Percentiles rank a stretch among this genome's conserved stretches.
These are phyloP conservation scores for Leucoraja erinaceus DNA, from an alignment of 2,113 vertebrate species.

Conservation along the genomic window DNA sequence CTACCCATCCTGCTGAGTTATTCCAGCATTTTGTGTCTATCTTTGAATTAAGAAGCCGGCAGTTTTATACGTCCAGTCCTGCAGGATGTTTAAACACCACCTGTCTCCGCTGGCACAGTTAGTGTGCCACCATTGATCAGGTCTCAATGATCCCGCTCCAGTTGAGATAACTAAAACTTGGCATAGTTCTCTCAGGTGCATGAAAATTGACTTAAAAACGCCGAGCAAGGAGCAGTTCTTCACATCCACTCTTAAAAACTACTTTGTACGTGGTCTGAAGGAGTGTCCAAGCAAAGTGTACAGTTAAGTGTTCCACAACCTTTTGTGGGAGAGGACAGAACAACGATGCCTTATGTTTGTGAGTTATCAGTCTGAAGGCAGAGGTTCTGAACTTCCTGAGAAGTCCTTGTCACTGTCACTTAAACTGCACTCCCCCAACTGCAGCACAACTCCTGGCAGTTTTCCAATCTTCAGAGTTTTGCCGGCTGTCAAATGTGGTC, in stretches of 20 bases:
- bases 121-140: not conserved
- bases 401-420: too few relatives aligned
- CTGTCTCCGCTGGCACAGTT: not conserved
- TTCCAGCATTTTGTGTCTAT: too few relatives aligned
- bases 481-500: too few relatives aligned
- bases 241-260: not conserved
- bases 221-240: not conserved
- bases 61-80: not conserved
- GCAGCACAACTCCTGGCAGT: too few relatives aligned
- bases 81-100: not conserved
- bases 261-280: not conserved
- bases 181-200: not conserved
- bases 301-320: not conserved
- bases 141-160: not conserved
- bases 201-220: not conserved
- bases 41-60: too few relatives aligned
- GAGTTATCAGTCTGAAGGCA: too few relatives aligned
- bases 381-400: too few relatives aligned
- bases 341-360: too few relatives aligned
- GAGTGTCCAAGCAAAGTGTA: not conserved
- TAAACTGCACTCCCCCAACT: too few relatives aligned
- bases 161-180: not conserved
- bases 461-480: too few relatives aligned
- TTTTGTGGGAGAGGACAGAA: too few relatives aligned
- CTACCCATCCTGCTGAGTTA: too few relatives aligned